These are phyloP conservation scores for Lanistes nyassanus DNA, from an alignment of 1,140 invertebrate species.

Conservation along the genomic window DNA sequence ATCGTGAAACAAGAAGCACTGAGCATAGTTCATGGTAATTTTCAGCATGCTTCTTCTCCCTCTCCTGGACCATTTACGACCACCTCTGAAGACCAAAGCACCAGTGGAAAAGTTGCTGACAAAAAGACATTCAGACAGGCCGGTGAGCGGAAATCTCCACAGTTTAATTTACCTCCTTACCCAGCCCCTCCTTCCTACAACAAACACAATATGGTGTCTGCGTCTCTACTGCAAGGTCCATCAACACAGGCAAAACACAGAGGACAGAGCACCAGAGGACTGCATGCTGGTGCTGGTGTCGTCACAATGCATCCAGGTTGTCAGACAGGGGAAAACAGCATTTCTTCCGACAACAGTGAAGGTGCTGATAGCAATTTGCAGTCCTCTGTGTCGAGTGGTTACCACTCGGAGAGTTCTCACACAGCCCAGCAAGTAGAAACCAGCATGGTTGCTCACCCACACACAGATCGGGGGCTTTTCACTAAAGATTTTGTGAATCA, in stretches of 20 bases:
- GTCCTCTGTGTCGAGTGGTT: constrained; percentile 41
- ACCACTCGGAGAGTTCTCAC: constrained; percentile 35
- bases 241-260: not conserved
- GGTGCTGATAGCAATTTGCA: constrained; percentile 41
- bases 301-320: not conserved
- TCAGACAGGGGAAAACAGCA: constrained; percentile 41
- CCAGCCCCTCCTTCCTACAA: constrained; percentile 15
- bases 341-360: constrained; percentile 44
- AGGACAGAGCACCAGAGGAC: not conserved
- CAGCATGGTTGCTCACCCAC: not conserved
- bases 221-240: not conserved
- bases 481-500: constrained; percentile 44
- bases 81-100: no score
- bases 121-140: no score
- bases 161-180: constrained; percentile 3
- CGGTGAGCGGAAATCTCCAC: not conserved
- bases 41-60: no score
- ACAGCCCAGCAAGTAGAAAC: not conserved
- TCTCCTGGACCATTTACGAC: no score
- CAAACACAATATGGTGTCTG: not conserved
- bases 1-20: no score
- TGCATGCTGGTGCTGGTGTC: not conserved
- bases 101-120: no score
- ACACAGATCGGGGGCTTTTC: constrained; percentile 26
- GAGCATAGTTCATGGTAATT: no score